Percentiles rank a stretch among this genome's conserved stretches.
phyloP scores from a whole-genome alignment of 2,797 vertebrate genomes.

The Fratercula arctica region DNA sequence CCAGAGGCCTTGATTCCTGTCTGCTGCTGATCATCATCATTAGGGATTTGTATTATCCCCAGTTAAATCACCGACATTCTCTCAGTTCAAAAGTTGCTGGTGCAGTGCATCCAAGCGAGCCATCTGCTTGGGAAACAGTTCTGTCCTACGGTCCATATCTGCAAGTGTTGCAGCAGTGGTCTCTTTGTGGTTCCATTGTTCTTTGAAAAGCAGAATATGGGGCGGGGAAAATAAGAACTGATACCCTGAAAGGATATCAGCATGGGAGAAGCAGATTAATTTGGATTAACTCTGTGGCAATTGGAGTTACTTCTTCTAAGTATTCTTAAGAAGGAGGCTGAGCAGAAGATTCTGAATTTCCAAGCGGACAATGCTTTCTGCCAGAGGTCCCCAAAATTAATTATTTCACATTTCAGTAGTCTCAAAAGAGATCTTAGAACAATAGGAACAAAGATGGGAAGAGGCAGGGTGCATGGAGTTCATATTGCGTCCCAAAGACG shows the following conservation, averaged over 20 bases:
- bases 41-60: neutral
- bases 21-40: neutral
- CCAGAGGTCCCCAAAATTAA: neutral
- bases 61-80: neutral
- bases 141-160: neutral
- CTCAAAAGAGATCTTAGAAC: neutral
- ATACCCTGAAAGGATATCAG: neutral
- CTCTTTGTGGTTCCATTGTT: neutral
- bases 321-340: neutral
- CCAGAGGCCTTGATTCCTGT: neutral
- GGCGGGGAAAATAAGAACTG: neutral
- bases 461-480: neutral
- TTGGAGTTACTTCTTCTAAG: neutral
- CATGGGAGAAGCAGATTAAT: neutral
- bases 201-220: neutral
- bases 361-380: neutral
- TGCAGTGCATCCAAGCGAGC: accelerated
- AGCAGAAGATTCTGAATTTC: neutral
- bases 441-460: neutral
- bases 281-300: conserved; percentile 12
- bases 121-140: neutral
- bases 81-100: accelerated
- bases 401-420: neutral
- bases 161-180: neutral
- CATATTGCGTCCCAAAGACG: neutral